Percentiles rank a stretch among this genome's conserved stretches.
Conservation (phyloP, 2,888 invertebrate species). For the Temnothorax rugatulus region DNA sequence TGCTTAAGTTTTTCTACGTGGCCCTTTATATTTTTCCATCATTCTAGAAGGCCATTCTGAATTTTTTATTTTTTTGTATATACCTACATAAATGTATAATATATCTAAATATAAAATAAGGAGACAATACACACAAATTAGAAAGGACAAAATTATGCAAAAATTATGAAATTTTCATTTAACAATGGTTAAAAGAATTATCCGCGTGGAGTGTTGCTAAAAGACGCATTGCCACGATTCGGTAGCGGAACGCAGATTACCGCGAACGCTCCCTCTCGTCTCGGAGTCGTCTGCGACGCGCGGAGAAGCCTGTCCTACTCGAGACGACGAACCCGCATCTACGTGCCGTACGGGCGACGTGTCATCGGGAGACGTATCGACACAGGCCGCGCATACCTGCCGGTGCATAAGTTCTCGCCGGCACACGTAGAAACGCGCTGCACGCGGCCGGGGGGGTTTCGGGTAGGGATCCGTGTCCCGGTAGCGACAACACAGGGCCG, state of each 20-base stretch:
- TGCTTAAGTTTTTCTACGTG: background rate
- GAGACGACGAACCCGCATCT: slow-evolving; percentile 56
- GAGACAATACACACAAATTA: background rate
- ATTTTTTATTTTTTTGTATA: background rate
- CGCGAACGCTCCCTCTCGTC: slow-evolving; percentile 48
- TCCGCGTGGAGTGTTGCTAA: background rate
- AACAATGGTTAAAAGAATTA: background rate
- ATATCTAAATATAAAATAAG: background rate
- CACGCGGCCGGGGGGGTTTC: slow-evolving; percentile 65
- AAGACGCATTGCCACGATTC: background rate
- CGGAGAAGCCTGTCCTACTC: slow-evolving; percentile 65
- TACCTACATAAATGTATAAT: background rate
- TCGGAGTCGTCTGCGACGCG: slow-evolving; percentile 62
- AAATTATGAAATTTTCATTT: background rate
- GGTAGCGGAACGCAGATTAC: slow-evolving; percentile 38
- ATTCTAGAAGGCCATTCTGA: background rate
- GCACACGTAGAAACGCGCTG: slow-evolving; percentile 73
- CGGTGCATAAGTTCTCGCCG: slow-evolving; percentile 69
- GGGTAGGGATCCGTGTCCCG: slow-evolving; percentile 71
- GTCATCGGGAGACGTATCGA: slow-evolving; percentile 63
- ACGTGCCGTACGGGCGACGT: slow-evolving; percentile 33
- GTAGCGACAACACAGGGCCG: slow-evolving; percentile 70
- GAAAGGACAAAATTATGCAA: background rate
- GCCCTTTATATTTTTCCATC: background rate
- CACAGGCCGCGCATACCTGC: slow-evolving; percentile 71